Base-by-base conservation (phyloP, 2,797 vertebrate genomes). In the Moxostoma hubbsi region DNA sequence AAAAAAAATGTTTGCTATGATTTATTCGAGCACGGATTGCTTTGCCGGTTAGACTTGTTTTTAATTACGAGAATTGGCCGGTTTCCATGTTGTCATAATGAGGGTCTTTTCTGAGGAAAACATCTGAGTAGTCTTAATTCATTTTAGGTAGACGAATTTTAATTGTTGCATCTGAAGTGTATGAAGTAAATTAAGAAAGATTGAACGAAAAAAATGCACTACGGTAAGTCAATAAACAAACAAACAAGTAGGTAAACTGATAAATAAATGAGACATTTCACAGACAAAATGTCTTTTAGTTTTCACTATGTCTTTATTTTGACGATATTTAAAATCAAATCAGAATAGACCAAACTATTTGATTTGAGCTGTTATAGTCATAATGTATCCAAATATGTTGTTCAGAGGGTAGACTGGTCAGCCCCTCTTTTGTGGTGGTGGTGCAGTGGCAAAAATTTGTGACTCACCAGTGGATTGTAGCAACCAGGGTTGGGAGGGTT, bases 401-500 rank as follows among this genome's bases (percentile, higher is more conserved):
- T 16, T 58, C 43, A 13, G 57, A 49, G 18, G 65, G 53, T 79
- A 36, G 36, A 36, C 68, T 51, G 36, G 8, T 47, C 46, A 61
- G 62, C 57, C 66, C 36, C 36, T 36, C 74, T 57, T 77, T 68
- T 16, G 65, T 66, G 71, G 64, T 63, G 55, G 43, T 46, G n/a
- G n/a, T n/a, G 75, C 16, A 62, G 49, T 65, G 73, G 74, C 75
- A 79, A 73, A 63, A 83, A 77, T 85, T 79, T 86, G 81, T 83
- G 82, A 63, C 74, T 66, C 46, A 84, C 88, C 89, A 85, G 85
- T 85, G 86, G 85, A 87, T 77, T 85, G 36, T 2, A 73, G 67
- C 65, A 77, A 84, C 73, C 84, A 64, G 24, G 24, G 24, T 24
- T 24, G 24, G 24, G 24, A 24, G 24, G 24, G 2, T 24, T 24